Percentiles rank a stretch among this genome's conserved stretches.
phyloP scores from a whole-genome alignment of 2,888 invertebrate genomes.

The Mantis religiosa region DNA sequence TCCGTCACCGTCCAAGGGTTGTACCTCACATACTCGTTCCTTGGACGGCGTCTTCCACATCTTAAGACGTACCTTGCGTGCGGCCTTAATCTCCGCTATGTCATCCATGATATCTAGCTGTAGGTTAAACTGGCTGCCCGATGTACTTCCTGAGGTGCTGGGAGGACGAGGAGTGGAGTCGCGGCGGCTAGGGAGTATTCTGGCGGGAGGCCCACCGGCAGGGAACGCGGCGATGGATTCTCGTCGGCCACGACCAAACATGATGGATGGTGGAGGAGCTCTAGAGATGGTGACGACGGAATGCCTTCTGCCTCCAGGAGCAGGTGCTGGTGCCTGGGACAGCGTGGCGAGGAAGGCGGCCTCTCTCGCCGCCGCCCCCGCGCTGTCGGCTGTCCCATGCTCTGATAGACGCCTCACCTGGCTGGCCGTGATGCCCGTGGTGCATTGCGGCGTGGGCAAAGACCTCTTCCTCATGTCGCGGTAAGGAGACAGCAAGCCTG shows the following conservation, averaged over 20 bases:
- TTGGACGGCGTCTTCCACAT: conserved; percentile 75
- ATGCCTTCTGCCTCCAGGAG: conserved; percentile 74
- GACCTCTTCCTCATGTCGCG: conserved; percentile 77
- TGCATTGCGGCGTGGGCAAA: conserved; percentile 78
- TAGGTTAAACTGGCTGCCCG: conserved; percentile 76
- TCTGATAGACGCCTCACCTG: conserved; percentile 70
- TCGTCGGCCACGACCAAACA: conserved; percentile 73
- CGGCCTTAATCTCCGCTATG: conserved; percentile 61
- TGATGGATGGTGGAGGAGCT: conserved; percentile 59
- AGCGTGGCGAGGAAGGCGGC: conserved; percentile 79
- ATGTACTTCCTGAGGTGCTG: conserved; percentile 62
- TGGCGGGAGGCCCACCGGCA: conserved; percentile 33
- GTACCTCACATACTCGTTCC: conserved; percentile 73
- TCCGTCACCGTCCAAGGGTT: conserved; percentile 46
- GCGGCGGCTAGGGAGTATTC: conserved; percentile 44
- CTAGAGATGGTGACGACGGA: conserved; percentile 83
- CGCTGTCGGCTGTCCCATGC: conserved; percentile 60
- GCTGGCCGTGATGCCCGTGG: conserved; percentile 74
- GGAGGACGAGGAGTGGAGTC: conserved; percentile 55
- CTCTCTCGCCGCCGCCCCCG: conserved; percentile 66
- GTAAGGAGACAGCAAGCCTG: conserved; percentile 70
- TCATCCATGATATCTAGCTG: conserved; percentile 87
- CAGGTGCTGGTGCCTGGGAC: conserved; percentile 66
- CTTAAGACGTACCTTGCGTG: conserved; percentile 60
- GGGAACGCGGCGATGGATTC: conserved; percentile 77